phyloP scores from a whole-genome alignment of 2,797 vertebrate species.

The Liasis olivaceus region DNA sequence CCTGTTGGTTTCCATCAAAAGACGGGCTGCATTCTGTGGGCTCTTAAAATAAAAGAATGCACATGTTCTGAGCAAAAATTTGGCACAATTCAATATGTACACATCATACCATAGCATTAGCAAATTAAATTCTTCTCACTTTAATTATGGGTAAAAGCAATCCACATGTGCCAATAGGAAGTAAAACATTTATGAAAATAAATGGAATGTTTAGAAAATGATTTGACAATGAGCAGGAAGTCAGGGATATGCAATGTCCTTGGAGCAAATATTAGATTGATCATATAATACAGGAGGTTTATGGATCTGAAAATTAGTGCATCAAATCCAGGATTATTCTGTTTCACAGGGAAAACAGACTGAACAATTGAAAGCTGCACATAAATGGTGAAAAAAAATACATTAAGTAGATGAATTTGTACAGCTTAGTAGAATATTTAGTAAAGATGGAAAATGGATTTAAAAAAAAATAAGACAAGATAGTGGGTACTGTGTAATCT shows the following conservation, averaged over 20 bases:
- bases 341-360: not conserved
- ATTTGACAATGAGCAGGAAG: not conserved
- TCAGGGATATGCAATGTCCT: not conserved
- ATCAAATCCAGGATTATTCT: not conserved
- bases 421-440: no score
- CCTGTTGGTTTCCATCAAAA: conserved; percentile 87
- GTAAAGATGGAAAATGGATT: no score
- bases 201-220: not conserved
- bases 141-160: not conserved
- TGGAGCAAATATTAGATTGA: not conserved
- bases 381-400: no score
- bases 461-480: not conserved
- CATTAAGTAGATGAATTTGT: no score
- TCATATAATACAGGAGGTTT: not conserved
- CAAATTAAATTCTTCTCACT: not conserved
- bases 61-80: conserved; percentile 38
- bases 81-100: conserved; percentile 1
- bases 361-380: not conserved
- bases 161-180: not conserved
- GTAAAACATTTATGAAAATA: not conserved
- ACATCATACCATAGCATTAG: not conserved
- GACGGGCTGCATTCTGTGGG: conserved; percentile 82
- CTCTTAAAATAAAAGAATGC: conserved; percentile 75
- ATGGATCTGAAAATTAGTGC: not conserved
- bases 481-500: not conserved